These are phyloP conservation scores for Diaphora mendica DNA, from an alignment of 2,888 invertebrate species.

Conservation along the genomic window DNA sequence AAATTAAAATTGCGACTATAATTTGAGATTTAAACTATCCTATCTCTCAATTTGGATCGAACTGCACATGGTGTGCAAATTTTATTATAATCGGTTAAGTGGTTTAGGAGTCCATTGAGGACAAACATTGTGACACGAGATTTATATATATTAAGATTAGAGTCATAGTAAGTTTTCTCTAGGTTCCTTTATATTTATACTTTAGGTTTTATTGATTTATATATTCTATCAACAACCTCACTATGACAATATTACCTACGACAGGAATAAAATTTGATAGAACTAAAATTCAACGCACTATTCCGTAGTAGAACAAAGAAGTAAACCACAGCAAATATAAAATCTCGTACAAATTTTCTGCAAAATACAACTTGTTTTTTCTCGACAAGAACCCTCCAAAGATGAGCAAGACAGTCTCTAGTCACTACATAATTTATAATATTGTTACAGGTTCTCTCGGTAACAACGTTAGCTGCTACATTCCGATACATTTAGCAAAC, in stretches of 20 bases:
- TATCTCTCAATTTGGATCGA: too few relatives aligned
- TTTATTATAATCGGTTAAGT: too few relatives aligned
- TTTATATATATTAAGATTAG: too few relatives aligned
- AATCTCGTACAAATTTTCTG: neutral
- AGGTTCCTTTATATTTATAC: neutral
- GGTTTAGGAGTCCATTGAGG: too few relatives aligned
- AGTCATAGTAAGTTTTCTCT: neutral
- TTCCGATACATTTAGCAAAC: conserved; percentile 31
- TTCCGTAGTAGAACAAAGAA: neutral
- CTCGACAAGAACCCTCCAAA: conserved; percentile 1
- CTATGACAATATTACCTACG: neutral
- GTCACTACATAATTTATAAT: conserved; percentile 27
- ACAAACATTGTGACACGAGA: too few relatives aligned
- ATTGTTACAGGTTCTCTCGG: conserved; percentile 20
- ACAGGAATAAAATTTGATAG: too few relatives aligned
- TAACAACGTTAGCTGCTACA: conserved; percentile 27
- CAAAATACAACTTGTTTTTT: conserved; percentile 3
- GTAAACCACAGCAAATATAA: neutral
- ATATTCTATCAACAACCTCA: neutral
- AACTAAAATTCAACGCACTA: neutral
- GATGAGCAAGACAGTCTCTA: conserved; percentile 4
- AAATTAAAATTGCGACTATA: too few relatives aligned
- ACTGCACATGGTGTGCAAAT: too few relatives aligned
- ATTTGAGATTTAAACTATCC: too few relatives aligned
- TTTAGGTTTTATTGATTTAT: neutral